These are phyloP conservation scores for Lottia scabra DNA, from an alignment of 2,888 invertebrate genomes.

Conservation along the genomic window DNA sequence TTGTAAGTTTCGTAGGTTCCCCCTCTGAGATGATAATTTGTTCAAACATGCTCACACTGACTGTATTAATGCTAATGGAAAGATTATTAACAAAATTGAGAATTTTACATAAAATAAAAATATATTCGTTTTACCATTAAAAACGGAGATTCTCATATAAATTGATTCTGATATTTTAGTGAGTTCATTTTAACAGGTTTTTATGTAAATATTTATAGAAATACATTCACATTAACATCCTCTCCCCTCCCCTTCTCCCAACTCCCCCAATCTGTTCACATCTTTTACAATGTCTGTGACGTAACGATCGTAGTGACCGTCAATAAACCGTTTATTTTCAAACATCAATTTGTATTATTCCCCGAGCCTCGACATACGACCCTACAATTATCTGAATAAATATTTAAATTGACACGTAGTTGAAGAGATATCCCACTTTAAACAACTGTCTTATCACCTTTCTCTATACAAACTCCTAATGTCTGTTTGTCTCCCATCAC, in stretches of 20 bases:
- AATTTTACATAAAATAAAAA: no score
- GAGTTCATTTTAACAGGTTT: no score
- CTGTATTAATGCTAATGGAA: no score
- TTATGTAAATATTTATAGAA: no score
- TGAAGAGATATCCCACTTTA: conserved; percentile 1
- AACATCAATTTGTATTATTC: not conserved
- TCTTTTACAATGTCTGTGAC: not conserved
- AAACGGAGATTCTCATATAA: no score
- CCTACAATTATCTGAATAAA: conserved; percentile 1
- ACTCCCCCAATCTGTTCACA: not conserved
- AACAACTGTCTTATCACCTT: conserved; percentile 1
- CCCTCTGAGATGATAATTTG: no score
- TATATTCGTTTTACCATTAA: no score
- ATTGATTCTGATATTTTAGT: no score
- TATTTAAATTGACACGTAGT: conserved; percentile 4
- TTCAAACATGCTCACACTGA: no score
- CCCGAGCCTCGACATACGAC: conserved; percentile 1
- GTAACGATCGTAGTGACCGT: not conserved
- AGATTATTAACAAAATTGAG: no score
- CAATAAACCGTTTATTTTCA: not conserved
- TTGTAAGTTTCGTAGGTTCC: no score
- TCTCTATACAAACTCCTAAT: not conserved
- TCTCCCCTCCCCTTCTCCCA: not conserved
- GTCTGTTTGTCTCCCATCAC: conserved; percentile 1
- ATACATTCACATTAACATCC: no score